phyloP scores from a whole-genome alignment of 2,888 invertebrate species.

The Epinotia demarniana region DNA sequence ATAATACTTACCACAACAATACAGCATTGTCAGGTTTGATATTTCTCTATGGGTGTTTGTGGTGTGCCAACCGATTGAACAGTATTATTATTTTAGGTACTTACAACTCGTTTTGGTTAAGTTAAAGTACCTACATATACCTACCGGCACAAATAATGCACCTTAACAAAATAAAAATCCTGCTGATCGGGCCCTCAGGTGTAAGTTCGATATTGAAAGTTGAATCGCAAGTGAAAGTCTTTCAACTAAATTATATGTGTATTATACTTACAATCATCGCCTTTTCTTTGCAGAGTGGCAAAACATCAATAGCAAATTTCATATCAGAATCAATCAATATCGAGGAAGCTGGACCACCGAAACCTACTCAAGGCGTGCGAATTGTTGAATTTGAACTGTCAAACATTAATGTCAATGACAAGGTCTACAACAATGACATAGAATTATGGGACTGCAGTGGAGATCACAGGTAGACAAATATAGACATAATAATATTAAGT shows the following conservation, averaged over 20 bases:
- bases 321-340: constrained; percentile 87
- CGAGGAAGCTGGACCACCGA: constrained; percentile 85
- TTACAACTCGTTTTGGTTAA: not conserved
- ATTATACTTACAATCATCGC: not conserved
- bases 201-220: constrained; percentile 62
- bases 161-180: constrained; percentile 81
- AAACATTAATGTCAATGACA: constrained; percentile 84
- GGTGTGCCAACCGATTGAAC: not conserved
- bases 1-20: constrained; percentile 34
- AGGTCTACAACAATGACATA: constrained; percentile 86
- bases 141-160: constrained; percentile 61
- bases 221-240: not conserved
- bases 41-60: not conserved
- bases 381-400: constrained; percentile 91
- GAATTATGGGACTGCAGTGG: constrained; percentile 94
- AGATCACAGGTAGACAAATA: constrained; percentile 85
- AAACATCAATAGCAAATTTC: constrained; percentile 88
- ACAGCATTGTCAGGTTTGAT: not conserved
- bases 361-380: constrained; percentile 89
- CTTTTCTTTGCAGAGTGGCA: constrained; percentile 86
- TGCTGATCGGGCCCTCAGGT: constrained; percentile 83
- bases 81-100: constrained; percentile 11
- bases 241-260: constrained; percentile 2
- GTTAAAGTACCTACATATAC: not conserved
- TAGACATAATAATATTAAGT: not conserved